Percentiles rank a stretch among this genome's conserved stretches.
These are phyloP conservation scores for Unio pictorum DNA, from an alignment of 2,888 invertebrate species.

Conservation along the genomic window DNA sequence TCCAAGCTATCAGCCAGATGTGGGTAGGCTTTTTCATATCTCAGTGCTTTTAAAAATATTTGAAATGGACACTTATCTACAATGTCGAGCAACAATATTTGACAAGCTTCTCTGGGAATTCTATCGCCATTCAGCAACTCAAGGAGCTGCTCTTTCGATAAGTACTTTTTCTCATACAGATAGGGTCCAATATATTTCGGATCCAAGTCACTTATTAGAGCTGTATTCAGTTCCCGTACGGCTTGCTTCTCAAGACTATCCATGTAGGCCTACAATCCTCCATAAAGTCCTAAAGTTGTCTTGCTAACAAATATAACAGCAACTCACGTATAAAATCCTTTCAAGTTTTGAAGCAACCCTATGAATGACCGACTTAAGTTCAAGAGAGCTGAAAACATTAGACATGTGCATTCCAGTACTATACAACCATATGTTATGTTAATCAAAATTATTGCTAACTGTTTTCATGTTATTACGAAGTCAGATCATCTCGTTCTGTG, in stretches of 20 bases:
- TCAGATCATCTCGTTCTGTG: too few relatives aligned
- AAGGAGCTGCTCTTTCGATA: constrained; percentile 1
- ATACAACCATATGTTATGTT: too few relatives aligned
- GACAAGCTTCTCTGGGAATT: constrained; percentile 5
- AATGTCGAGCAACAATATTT: constrained; percentile 3
- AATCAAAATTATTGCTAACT: too few relatives aligned
- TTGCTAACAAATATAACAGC: too few relatives aligned
- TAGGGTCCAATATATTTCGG: constrained; percentile 9
- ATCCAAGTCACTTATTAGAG: constrained; percentile 11
- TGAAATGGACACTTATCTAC: constrained; percentile 7
- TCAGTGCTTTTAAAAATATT: constrained; percentile 10
- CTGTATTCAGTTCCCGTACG: constrained; percentile 5
- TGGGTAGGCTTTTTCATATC: constrained; percentile 10
- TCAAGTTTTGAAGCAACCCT: too few relatives aligned
- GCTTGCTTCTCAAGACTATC: constrained; percentile 12
- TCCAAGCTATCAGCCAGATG: constrained; percentile 16
- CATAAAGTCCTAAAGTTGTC: too few relatives aligned
- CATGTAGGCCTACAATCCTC: constrained; percentile 5
- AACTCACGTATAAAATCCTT: too few relatives aligned
- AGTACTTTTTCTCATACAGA: constrained; percentile 11
- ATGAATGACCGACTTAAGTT: too few relatives aligned
- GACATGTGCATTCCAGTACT: too few relatives aligned
- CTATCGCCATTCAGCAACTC: constrained; percentile 6
- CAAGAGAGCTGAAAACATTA: too few relatives aligned
- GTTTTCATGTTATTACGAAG: too few relatives aligned